Conservation (phyloP, 30 jellyfish, hydroid and myxozoan genomes). For the Aurelia sp. region DNA sequence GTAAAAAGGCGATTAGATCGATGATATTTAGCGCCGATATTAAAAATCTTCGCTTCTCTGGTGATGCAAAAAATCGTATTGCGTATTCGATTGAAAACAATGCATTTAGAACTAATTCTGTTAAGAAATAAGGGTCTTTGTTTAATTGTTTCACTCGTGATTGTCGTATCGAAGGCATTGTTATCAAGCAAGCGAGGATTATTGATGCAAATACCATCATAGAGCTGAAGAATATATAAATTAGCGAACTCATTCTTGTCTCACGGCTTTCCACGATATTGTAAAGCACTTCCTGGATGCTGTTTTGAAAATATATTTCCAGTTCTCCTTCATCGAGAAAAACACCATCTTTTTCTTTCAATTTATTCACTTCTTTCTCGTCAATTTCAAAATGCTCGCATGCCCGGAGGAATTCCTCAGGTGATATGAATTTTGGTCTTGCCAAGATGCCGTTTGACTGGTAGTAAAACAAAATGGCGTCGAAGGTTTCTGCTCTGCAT, state of each 20-base stretch:
- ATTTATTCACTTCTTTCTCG: conserved; percentile 26
- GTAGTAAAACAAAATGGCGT: conserved; percentile 82
- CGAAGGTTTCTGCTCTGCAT: conserved; percentile 80
- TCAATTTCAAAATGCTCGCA: conserved; percentile 79
- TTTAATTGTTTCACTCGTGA: background rate
- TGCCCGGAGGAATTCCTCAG: conserved; percentile 78
- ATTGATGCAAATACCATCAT: conserved; percentile 41
- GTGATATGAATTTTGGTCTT: conserved; percentile 71
- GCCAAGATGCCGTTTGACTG: conserved; percentile 86
- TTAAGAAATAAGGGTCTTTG: conserved; percentile 33
- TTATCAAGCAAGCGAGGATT: conserved; percentile 34
- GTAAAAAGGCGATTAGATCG: conserved; percentile 64
- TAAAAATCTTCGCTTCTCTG: conserved; percentile 48
- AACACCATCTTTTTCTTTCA: conserved; percentile 65
- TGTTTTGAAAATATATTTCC: background rate
- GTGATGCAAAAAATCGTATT: conserved; percentile 42
- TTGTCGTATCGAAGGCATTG: conserved; percentile 44
- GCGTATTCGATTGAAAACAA: conserved; percentile 56
- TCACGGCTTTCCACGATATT: conserved; percentile 23
- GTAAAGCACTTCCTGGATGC: conserved; percentile 32
- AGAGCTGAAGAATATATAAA: background rate
- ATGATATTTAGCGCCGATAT: conserved; percentile 32
- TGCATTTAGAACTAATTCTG: conserved; percentile 25
- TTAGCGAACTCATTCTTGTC: background rate
- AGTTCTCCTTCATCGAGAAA: background rate